Evolutionary conservation across 23 tunicate species (phyloP).

Genomic region (Clavelina lepadiformis): DNA sequence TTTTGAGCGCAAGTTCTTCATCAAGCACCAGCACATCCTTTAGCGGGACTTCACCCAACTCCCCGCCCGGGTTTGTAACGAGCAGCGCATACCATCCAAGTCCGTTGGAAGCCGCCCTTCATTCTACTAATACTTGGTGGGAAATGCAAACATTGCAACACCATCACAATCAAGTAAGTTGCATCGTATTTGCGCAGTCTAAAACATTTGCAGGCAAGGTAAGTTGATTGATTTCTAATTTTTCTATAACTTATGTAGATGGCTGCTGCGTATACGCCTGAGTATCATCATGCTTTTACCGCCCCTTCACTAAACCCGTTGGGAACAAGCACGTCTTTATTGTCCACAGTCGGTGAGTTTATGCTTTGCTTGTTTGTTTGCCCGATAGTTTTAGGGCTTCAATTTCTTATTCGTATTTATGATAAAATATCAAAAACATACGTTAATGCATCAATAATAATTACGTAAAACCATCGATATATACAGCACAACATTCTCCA

Average conservation of each 20-base stretch:
- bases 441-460: neutral
- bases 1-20: neutral
- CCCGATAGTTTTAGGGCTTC: neutral
- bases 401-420: neutral
- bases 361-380: neutral
- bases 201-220: too few relatives aligned
- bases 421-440: neutral
- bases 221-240: too few relatives aligned
- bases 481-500: conserved; percentile 22
- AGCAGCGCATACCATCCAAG: conserved; percentile 26
- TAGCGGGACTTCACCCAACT: neutral
- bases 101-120: conserved; percentile 89
- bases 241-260: conserved; percentile 23
- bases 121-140: conserved; percentile 69
- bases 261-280: conserved; percentile 54
- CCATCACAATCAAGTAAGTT: conserved; percentile 47
- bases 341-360: conserved; percentile 26
- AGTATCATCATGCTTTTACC: conserved; percentile 50
- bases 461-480: too few relatives aligned
- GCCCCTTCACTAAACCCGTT: conserved; percentile 47
- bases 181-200: too few relatives aligned
- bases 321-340: conserved; percentile 34
- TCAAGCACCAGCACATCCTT: neutral
- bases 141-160: conserved; percentile 76
- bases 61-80: conserved; percentile 2